phyloP scores from a whole-genome alignment of 2,888 invertebrate genomes.

The Meandrusa payeni region DNA sequence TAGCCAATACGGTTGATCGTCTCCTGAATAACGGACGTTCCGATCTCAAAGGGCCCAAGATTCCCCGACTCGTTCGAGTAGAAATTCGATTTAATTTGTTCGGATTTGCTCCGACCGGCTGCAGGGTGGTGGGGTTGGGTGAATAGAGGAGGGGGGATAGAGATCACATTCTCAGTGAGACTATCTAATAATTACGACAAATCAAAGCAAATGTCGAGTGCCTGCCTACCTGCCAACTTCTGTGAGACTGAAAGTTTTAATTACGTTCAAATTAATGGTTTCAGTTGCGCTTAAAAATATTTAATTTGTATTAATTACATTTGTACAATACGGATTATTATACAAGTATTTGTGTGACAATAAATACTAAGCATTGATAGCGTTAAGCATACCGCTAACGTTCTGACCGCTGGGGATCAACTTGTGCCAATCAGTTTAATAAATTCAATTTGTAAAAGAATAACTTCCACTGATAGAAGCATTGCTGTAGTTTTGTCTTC shows the following conservation, averaged over 20 bases:
- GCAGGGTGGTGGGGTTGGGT: not conserved
- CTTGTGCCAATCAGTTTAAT: too few species aligned
- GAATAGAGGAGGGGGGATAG: not conserved
- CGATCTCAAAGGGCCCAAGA: constrained; percentile 53
- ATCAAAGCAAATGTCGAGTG: constrained; percentile 10
- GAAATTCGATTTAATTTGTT: constrained; percentile 67
- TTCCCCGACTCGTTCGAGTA: constrained; percentile 49
- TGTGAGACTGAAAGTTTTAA: not conserved
- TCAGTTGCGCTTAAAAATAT: too few species aligned
- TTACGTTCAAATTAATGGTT: not conserved
- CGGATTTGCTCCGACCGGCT: constrained; percentile 10
- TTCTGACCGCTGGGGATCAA: too few species aligned
- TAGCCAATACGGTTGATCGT: constrained; percentile 42
- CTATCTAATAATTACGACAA: constrained; percentile 11
- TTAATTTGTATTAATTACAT: too few species aligned
- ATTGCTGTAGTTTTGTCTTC: too few species aligned
- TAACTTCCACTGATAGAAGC: too few species aligned
- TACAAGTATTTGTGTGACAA: too few species aligned
- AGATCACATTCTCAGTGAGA: constrained; percentile 12
- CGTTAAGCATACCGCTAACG: too few species aligned
- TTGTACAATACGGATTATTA: too few species aligned
- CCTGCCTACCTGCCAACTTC: too few species aligned
- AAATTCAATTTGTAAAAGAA: too few species aligned
- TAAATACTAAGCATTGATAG: too few species aligned
- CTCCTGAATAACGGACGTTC: constrained; percentile 37